Percentiles rank a stretch among this genome's conserved stretches.
Evolutionary conservation across 2,888 invertebrate genomes (phyloP).

Genomic region (Abrostola tripartita): DNA sequence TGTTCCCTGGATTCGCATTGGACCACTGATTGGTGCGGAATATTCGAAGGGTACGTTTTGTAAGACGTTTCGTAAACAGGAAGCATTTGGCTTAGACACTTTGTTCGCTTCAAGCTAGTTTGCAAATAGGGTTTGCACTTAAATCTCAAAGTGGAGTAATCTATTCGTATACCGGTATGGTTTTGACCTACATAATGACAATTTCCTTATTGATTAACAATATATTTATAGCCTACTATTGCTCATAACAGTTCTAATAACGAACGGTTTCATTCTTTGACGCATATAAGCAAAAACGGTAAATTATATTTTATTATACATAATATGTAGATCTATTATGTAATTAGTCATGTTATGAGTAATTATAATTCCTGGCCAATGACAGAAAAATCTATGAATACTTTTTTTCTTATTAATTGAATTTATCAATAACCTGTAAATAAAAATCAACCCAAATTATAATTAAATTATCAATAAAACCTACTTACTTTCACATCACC

Average conservation of each 20-base stretch:
- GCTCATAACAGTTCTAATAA: constrained; percentile 8
- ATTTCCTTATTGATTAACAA: constrained; percentile 51
- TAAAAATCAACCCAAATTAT: too few relatives aligned
- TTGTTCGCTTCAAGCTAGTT: constrained; percentile 56
- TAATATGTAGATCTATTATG: too few relatives aligned
- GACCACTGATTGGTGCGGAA: constrained; percentile 67
- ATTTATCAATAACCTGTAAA: too few relatives aligned
- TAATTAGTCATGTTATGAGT: too few relatives aligned
- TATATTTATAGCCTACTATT: constrained; percentile 29
- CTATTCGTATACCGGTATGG: constrained; percentile 41
- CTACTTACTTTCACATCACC: background rate
- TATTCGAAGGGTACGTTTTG: constrained; percentile 71
- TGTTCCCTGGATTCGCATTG: constrained; percentile 81
- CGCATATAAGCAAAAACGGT: background rate
- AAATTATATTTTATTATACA: background rate
- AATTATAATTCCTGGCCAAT: too few relatives aligned
- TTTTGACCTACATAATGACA: constrained; percentile 29
- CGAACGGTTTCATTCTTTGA: background rate
- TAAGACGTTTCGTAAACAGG: constrained; percentile 71
- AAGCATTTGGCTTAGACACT: constrained; percentile 60
- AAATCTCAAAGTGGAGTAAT: constrained; percentile 54
- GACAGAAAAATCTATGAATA: too few relatives aligned
- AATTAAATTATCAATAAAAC: too few relatives aligned
- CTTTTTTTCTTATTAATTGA: too few relatives aligned
- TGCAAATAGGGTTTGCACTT: constrained; percentile 57